A percentile compares a stretch with the other conserved stretches of the same genome.
Evolutionary conservation across 2,888 invertebrate species (phyloP).

Genomic region (Lasioglossum morio): DNA sequence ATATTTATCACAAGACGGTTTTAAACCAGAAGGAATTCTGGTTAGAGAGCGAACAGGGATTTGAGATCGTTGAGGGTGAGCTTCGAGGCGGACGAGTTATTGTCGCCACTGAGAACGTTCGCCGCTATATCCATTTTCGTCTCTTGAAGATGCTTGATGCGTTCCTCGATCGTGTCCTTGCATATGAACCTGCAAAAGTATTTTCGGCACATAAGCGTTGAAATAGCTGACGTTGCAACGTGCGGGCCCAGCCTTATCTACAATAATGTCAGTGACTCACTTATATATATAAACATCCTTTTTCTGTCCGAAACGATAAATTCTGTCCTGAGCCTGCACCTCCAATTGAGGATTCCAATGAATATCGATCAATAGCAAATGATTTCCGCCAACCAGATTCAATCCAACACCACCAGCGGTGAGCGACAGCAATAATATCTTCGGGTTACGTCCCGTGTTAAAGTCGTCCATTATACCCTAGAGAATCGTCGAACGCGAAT

Average conservation of each 20-base stretch:
- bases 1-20: not conserved
- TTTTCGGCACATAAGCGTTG: not conserved
- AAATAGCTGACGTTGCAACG: not conserved
- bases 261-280: constrained; percentile 83
- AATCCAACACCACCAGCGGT: constrained; percentile 98
- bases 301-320: constrained; percentile 95
- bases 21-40: not conserved
- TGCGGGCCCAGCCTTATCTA: not conserved
- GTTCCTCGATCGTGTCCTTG: constrained; percentile 94
- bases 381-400: constrained; percentile 96
- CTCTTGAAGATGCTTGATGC: constrained; percentile 92
- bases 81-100: constrained; percentile 88
- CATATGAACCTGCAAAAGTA: constrained; percentile 89
- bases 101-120: constrained; percentile 91
- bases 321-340: constrained; percentile 96
- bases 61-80: constrained; percentile 92
- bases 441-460: constrained; percentile 72
- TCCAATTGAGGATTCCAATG: constrained; percentile 99
- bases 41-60: constrained; percentile 86
- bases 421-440: constrained; percentile 93
- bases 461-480: constrained; percentile 78
- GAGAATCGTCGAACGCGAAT: constrained; percentile 14
- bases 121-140: constrained; percentile 92
- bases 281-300: constrained; percentile 93
- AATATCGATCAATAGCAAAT: constrained; percentile 94